Base-by-base conservation (phyloP, 2,797 vertebrate genomes). In the Diceros bicornis region DNA sequence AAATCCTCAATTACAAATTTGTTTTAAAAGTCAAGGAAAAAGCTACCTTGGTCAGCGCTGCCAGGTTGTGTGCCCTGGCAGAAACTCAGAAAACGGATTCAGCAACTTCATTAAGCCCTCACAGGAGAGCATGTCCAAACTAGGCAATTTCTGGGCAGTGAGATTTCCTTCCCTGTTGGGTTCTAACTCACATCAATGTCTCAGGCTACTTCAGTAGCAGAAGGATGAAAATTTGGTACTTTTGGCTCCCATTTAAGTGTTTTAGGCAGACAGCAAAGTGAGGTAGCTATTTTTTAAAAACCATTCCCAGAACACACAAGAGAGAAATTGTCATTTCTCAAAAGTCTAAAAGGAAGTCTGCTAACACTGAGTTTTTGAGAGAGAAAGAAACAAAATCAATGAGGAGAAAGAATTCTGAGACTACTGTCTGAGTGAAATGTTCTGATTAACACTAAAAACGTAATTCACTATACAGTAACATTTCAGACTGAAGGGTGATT, bases 401-500 rank as follows among this genome's bases (percentile, higher is more conserved):
- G 72, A 81, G 79, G 82, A 97, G 95, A 91, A 14, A 94, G 32
- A 89, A 14, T 62, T 96, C 64, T 5, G 32, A 66, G 75, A 23
- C 95, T 81, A 72, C 75, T 64, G 6, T 64, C 89, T 93, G 88
- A 98, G 69, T 52, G 50, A 55, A 97, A 87, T 66, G 89, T 82
- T 85, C 84, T 81, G 59, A 82, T 97, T 97, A 97, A 85, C 1
- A 1, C 41, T 90, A 72, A 77, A 94, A 98, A 91, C 57, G 72
- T 84, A 87, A 91, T 62, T 52, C 91, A 62, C n/a, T 20, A 7
- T 69, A 32, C 57, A 93, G 72, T 86, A 81, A 41, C 59, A 84
- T 95, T 91, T 64, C 71, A 89, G 92, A 41, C 61, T 27, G 62
- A 25, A 2, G n/a, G 14, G 32, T 66, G 68, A 81, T 96, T 98